Evolutionary conservation across 1,140 invertebrate genomes (phyloP), one percentile per base, ranked within the genome.

Genomic region (Drosophila pseudoobscura): DNA sequence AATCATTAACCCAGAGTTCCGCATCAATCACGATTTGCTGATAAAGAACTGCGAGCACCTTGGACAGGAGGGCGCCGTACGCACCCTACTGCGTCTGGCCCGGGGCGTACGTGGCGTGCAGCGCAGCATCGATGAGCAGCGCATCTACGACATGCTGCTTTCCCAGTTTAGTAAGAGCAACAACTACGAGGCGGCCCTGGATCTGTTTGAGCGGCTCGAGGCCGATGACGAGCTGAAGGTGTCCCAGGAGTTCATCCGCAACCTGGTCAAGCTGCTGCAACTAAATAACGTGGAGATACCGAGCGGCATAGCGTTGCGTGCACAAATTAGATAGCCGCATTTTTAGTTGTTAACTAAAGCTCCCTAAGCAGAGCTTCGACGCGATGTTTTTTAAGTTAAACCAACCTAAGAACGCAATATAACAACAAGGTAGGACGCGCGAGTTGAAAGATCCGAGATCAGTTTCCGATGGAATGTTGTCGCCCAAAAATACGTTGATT

Each of bases 111-210:
- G 90, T 3, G 73, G 90, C 3, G 47, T 92, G 0, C 56, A 87
- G 26, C 65, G 84, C 1, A 72, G 74, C 0, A 65, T 92, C 3
- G 62, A 93, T 52, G 77, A 91, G 68, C 68, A 85, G 64, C 58
- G 78, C 15, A 80, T 93, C 17, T 92, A 92, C 52, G 75, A 91
- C 17, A 78, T 80, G 66, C 78, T 93, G 6, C 75, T 93, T 62
- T 65, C 78, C 11, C 80, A 91, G 51, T 93, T 93, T 55, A 66
- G 91, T 90, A 90, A 92, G 84, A 64, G 49, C 15, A 91, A 91
- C 55, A 88, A 93, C 69, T 90, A 70, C 60, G 60, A 92, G 49
- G 69, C 76, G 5, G 92, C 92, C 0, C 26, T 92, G 2, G 66
- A 82, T 44, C 75, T 93, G 9, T 92, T 77, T 44, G 78, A 92